These are phyloP conservation scores for Muscidifurax raptorellus DNA, from an alignment of 1,140 invertebrate species.

Conservation along the genomic window DNA sequence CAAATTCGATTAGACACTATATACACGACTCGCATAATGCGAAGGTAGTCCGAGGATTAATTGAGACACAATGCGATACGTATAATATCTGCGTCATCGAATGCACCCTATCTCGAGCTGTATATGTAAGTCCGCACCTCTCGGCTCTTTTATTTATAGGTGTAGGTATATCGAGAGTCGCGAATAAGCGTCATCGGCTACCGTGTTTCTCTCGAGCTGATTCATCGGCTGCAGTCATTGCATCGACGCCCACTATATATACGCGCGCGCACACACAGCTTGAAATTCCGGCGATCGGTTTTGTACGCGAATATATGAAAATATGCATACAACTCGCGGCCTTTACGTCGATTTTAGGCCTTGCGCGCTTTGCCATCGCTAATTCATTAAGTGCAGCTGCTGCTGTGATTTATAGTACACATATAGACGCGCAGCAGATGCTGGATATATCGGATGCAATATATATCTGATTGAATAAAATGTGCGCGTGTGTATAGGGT, in stretches of 20 bases:
- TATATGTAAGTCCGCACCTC: neutral
- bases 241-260: slow-evolving; percentile 10
- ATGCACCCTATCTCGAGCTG: slow-evolving; percentile 15
- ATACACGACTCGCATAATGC: neutral
- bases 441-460: neutral
- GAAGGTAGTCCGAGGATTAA: neutral
- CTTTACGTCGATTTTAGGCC: slow-evolving; percentile 28
- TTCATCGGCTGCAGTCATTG: slow-evolving; percentile 25
- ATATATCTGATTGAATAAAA: neutral
- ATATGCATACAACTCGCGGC: neutral
- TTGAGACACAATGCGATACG: neutral
- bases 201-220: slow-evolving; percentile 1
- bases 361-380: neutral
- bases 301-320: neutral
- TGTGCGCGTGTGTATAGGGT: neutral
- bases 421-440: neutral
- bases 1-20: neutral
- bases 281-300: slow-evolving; percentile 29
- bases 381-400: neutral
- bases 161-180: neutral
- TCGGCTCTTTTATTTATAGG: slow-evolving; percentile 39
- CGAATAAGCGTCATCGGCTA: neutral
- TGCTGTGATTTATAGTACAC: neutral
- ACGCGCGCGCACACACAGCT: neutral
- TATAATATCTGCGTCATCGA: slow-evolving; percentile 21